phyloP scores from a whole-genome alignment of 2,888 invertebrate genomes.

The Drosophila tripunctata region DNA sequence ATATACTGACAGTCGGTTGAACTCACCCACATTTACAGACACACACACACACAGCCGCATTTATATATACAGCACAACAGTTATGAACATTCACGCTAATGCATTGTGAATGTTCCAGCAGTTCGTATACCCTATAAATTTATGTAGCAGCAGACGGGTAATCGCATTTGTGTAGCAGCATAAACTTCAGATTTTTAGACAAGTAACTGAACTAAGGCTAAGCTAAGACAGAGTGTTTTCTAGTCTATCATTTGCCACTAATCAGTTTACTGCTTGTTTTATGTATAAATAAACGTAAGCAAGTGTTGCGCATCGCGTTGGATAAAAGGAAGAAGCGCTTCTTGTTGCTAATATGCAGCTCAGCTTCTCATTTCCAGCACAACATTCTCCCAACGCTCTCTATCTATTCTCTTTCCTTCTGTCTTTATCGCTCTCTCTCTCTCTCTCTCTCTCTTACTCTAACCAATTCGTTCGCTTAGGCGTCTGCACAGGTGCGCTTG shows the following conservation, averaged over 20 bases:
- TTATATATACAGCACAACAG: conserved; percentile 49
- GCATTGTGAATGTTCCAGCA: conserved; percentile 67
- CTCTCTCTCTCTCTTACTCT: not conserved
- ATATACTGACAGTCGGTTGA: conserved; percentile 37
- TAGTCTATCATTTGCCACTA: not conserved
- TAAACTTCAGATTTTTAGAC: too few species aligned
- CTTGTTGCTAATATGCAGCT: conserved; percentile 62
- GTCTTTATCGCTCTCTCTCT: not conserved
- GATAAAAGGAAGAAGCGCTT: conserved; percentile 30
- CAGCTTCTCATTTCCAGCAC: conserved; percentile 4
- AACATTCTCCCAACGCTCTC: too few species aligned
- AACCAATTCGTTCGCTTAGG: conserved; percentile 10
- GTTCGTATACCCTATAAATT: conserved; percentile 36
- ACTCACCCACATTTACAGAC: conserved; percentile 19
- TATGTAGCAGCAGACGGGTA: not conserved
- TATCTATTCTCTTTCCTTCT: not conserved
- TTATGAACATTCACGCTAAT: conserved; percentile 75
- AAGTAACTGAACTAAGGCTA: too few species aligned
- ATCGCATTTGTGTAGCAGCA: not conserved
- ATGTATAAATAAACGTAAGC: conserved; percentile 58
- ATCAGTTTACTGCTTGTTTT: conserved; percentile 19
- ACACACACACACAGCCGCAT: conserved; percentile 1
- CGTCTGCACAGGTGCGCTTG: conserved; percentile 45
- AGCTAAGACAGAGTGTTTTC: not conserved
- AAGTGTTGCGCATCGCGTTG: conserved; percentile 60